Evolutionary conservation across 1,140 invertebrate species (phyloP).

Genomic region (fruit fly (Drosophila melanogaster)): Release_6_plus_ISO1_MT NC_004354.4:8763001-8763500

Average conservation of each 20-base stretch:
- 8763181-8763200: constrained; percentile 53
- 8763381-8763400: too few relatives aligned
- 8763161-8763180: constrained; percentile 53
- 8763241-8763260: constrained; percentile 2
- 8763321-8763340: not conserved
- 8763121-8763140: constrained; percentile 23
- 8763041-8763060: constrained; percentile 46
- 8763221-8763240: constrained; percentile 4
- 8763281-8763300: not conserved
- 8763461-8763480: constrained; percentile 18
- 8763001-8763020: constrained; percentile 67
- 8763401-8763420: too few relatives aligned
- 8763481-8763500: constrained; percentile 14
- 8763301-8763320: not conserved
- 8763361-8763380: too few relatives aligned
- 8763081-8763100: constrained; percentile 60
- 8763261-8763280: not conserved
- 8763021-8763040: constrained; percentile 54
- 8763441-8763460: not conserved
- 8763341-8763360: too few relatives aligned
- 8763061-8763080: constrained; percentile 36
- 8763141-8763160: constrained; percentile 46
- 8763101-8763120: constrained; percentile 40
- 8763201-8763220: not conserved
- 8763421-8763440: too few relatives aligned